Conservation (phyloP, 2,797 vertebrate species). For the Pangasius mekongensis region DNA sequence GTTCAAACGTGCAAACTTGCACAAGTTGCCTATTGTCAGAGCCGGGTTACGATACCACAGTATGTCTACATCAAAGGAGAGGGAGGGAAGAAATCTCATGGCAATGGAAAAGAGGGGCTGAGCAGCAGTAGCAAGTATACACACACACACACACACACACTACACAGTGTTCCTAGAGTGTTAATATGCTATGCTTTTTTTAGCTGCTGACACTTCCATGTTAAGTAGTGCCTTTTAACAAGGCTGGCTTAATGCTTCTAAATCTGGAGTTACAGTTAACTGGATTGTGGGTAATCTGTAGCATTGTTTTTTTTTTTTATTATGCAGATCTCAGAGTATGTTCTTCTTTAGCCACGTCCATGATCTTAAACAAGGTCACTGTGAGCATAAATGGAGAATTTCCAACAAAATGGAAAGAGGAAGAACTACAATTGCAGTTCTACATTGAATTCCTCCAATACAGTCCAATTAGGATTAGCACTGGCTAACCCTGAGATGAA, state of each 20-base stretch:
- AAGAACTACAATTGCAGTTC: not conserved
- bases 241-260: slow-evolving; percentile 34
- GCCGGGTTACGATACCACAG: slow-evolving; percentile 69
- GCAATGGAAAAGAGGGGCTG: slow-evolving; percentile 64
- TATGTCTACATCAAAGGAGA: slow-evolving; percentile 72
- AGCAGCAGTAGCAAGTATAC: slow-evolving; percentile 52
- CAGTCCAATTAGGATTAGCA: not conserved
- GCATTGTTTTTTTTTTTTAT: not conserved
- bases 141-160: slow-evolving; percentile 34
- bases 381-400: not conserved
- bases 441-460: not conserved
- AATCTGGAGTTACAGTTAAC: slow-evolving; percentile 35
- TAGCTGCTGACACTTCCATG: slow-evolving; percentile 38
- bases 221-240: slow-evolving; percentile 40
- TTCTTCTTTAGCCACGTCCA: not conserved
- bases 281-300: slow-evolving; percentile 39
- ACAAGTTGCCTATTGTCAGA: slow-evolving; percentile 71
- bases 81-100: slow-evolving; percentile 63
- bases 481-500: not conserved
- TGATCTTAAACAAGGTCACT: not conserved
- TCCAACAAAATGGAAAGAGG: slow-evolving; percentile 17
- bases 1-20: slow-evolving; percentile 69
- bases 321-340: not conserved
- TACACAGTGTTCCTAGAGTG: slow-evolving; percentile 29
- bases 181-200: slow-evolving; percentile 39